These are phyloP conservation scores for Drosophila merina DNA, from an alignment of 2,888 invertebrate species.

Conservation along the genomic window DNA sequence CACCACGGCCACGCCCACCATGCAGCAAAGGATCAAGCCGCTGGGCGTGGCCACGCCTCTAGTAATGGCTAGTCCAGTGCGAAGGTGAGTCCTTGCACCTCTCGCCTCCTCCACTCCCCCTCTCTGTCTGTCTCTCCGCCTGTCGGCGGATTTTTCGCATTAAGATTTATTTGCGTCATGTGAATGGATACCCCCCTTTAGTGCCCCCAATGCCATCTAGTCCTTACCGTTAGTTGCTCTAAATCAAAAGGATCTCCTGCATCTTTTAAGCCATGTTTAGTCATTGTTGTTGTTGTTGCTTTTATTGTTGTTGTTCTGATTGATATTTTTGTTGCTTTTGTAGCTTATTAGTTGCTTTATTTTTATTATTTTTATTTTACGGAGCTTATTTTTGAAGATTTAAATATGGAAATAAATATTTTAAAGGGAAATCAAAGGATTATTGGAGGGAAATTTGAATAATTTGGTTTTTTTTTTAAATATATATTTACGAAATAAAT, in stretches of 20 bases:
- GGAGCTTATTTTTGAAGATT: not conserved
- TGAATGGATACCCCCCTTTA: not conserved
- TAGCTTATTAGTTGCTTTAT: not conserved
- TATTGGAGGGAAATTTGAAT: too few species aligned
- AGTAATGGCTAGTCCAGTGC: conserved; percentile 93
- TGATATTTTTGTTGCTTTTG: not conserved
- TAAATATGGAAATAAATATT: not conserved
- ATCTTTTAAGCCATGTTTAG: not conserved
- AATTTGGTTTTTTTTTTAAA: too few species aligned
- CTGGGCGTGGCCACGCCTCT: conserved; percentile 95
- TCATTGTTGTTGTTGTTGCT: not conserved
- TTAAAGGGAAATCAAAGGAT: not conserved
- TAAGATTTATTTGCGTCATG: not conserved
- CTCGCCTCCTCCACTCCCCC: not conserved
- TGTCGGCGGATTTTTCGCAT: not conserved
- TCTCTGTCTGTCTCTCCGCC: not conserved
- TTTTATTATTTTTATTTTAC: too few species aligned
- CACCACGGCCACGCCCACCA: conserved; percentile 89
- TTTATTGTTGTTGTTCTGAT: conserved; percentile 1
- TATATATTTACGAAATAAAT: too few species aligned
- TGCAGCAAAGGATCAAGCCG: conserved; percentile 95
- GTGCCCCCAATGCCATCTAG: not conserved
- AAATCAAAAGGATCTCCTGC: not conserved
- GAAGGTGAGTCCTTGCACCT: conserved; percentile 87
- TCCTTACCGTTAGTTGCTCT: not conserved